phyloP scores from a whole-genome alignment of 1,140 invertebrate species.

The Streblospio benedicti region DNA sequence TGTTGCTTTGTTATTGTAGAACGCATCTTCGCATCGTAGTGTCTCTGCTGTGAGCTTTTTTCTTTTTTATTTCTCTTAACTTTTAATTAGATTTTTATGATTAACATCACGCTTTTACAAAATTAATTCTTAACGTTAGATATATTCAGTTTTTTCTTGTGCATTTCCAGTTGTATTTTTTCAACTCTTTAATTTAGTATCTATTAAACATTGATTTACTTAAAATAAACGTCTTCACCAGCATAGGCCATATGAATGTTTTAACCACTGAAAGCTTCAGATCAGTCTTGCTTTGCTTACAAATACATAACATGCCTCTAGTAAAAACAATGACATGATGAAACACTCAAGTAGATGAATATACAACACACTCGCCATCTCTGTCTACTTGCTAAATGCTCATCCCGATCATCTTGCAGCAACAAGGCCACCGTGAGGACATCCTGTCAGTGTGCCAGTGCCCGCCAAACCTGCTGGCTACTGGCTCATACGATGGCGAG shows the following conservation, averaged over 20 bases:
- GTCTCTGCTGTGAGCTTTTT: background rate
- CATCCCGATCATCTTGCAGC: conserved; percentile 24
- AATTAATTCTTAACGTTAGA: background rate
- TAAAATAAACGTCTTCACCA: too few species aligned
- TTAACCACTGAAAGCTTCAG: too few species aligned
- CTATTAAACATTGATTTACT: too few species aligned
- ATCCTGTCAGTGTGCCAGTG: conserved; percentile 41
- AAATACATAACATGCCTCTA: too few species aligned
- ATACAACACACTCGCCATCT: too few species aligned
- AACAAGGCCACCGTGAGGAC: conserved; percentile 45
- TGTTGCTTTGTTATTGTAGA: background rate
- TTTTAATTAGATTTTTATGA: background rate
- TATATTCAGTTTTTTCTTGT: background rate
- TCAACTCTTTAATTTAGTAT: too few species aligned
- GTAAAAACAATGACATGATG: too few species aligned
- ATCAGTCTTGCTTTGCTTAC: too few species aligned
- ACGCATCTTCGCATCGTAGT: background rate
- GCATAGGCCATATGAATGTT: too few species aligned
- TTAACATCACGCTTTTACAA: background rate
- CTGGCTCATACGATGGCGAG: conserved; percentile 45
- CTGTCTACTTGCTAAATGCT: too few species aligned
- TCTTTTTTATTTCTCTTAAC: background rate
- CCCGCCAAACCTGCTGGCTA: conserved; percentile 43
- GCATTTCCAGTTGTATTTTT: too few species aligned
- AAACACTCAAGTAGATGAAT: too few species aligned